Evolutionary conservation across 2,888 invertebrate species (phyloP), one percentile per base, ranked within the genome.

Genomic region (Tiphia femorata): DNA sequence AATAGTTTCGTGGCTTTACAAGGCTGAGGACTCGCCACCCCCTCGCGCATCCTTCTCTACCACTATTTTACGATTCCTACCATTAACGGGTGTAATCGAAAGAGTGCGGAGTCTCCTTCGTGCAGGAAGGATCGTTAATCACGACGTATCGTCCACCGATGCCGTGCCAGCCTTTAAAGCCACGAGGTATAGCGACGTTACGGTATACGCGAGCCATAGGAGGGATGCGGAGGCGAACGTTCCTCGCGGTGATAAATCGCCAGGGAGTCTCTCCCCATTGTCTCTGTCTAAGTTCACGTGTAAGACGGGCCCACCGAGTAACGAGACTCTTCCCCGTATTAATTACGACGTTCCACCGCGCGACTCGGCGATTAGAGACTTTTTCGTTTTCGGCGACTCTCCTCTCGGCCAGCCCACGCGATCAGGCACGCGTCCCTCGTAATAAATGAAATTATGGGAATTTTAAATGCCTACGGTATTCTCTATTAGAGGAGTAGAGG

Each of bases 191-290:
- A n/a, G n/a, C n/a, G 44, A 50, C 61, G 48, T 52, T 59, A 57
- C 56, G 51, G 29, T 54, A 47, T 59, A 30, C 40, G 51, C 50
- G 55, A 68, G 38, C 64, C 62, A 49, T 56, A 57, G 66, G 62
- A 62, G 56, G 59, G 67, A 64, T 64, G 61, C 57, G 53, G 48
- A 62, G 57, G 54, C 46, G 60, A n/a, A n/a, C n/a, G n/a, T n/a
- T n/a, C n/a, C n/a, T n/a, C n/a, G 52, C 61, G 55, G 50, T 70
- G 71, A 70, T 72, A 64, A 62, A 70, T 69, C 63, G 62, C 56
- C 53, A n/a, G 46, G 37, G 47, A 58, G 55, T 48, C 48, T 16
- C 5, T 19, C 40, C 12, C 70, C 63, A 72, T 72, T 72, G 70
- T 72, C 67, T 58, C 58, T 60, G 48, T 58, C 54, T 53, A 62